Evolutionary conservation across 2,113 vertebrate genomes (phyloP).

Genomic region (Poeciliopsis occidentalis): DNA sequence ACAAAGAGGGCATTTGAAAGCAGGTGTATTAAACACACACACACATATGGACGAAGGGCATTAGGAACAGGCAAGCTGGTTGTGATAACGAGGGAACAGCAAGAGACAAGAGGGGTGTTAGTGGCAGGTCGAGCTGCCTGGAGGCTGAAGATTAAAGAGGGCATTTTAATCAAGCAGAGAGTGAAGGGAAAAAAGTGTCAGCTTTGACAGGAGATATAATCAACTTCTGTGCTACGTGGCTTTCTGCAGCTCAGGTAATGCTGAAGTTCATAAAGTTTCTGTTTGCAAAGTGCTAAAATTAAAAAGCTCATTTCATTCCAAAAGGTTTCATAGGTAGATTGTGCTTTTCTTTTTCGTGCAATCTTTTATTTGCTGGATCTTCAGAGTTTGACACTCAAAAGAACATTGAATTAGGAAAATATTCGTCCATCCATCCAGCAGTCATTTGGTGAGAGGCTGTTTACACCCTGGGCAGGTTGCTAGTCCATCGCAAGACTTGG

Average conservation of each 20-base stretch:
- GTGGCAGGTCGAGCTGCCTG: slow-evolving; percentile 43
- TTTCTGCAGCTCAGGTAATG: background rate
- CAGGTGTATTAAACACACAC: slow-evolving; percentile 43
- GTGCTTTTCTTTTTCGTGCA: background rate
- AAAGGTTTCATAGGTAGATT: background rate
- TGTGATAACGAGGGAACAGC: slow-evolving; percentile 64
- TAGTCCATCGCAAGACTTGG: too few relatives aligned
- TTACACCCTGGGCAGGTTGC: too few relatives aligned
- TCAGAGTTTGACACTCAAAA: background rate
- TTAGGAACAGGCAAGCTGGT: slow-evolving; percentile 54
- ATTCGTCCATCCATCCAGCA: too few relatives aligned
- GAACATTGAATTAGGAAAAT: too few relatives aligned
- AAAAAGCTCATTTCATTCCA: background rate
- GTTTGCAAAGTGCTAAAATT: background rate
- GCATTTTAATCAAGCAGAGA: slow-evolving; percentile 48
- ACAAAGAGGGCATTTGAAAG: slow-evolving; percentile 39
- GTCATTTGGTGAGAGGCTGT: too few relatives aligned
- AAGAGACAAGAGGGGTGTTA: slow-evolving; percentile 50
- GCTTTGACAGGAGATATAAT: slow-evolving; percentile 1
- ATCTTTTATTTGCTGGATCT: background rate
- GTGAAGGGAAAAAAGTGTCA: background rate
- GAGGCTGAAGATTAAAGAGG: slow-evolving; percentile 33
- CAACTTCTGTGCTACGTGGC: background rate
- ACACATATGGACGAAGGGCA: slow-evolving; percentile 41
- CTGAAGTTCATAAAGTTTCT: background rate